A percentile compares a stretch with the other conserved stretches of the same genome.
Evolutionary conservation across 1,140 invertebrate species (phyloP).

Genomic region (Drosophila melanica): DNA sequence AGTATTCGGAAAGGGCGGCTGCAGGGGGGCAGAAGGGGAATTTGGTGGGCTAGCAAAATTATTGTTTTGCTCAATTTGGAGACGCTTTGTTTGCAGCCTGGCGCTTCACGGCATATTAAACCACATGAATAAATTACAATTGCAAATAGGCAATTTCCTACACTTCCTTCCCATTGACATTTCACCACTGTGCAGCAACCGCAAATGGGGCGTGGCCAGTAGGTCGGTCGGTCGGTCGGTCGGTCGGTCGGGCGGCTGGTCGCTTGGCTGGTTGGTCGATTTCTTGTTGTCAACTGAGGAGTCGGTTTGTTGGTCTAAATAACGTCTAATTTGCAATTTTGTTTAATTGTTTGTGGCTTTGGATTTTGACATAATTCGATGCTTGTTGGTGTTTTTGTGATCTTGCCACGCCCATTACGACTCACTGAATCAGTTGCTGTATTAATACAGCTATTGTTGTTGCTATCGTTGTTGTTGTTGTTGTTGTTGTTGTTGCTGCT

Average conservation of each 20-base stretch:
- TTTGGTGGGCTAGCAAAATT: slow-evolving; percentile 49
- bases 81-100: slow-evolving; percentile 44
- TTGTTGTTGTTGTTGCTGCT: slow-evolving; percentile 21
- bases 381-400: slow-evolving; percentile 21
- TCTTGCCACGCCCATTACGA: slow-evolving; percentile 30
- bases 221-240: slow-evolving; percentile 29
- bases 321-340: slow-evolving; percentile 82
- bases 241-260: slow-evolving; percentile 7
- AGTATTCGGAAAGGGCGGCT: slow-evolving; percentile 2
- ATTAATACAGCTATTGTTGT: slow-evolving; percentile 30
- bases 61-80: slow-evolving; percentile 68
- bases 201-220: slow-evolving; percentile 67
- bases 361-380: slow-evolving; percentile 75
- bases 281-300: slow-evolving; percentile 56
- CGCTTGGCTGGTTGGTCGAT: slow-evolving; percentile 33
- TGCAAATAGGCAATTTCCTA: slow-evolving; percentile 83
- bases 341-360: slow-evolving; percentile 81
- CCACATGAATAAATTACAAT: slow-evolving; percentile 83
- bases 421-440: slow-evolving; percentile 21
- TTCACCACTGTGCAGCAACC: slow-evolving; percentile 49
- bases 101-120: slow-evolving; percentile 78
- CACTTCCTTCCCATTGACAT: slow-evolving; percentile 78
- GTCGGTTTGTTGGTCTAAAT: slow-evolving; percentile 71
- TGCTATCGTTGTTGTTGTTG: slow-evolving; percentile 14
- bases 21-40: slow-evolving; percentile 16